Base-by-base conservation (phyloP, 2,888 invertebrate species). In the Metacarcinus magister region DNA sequence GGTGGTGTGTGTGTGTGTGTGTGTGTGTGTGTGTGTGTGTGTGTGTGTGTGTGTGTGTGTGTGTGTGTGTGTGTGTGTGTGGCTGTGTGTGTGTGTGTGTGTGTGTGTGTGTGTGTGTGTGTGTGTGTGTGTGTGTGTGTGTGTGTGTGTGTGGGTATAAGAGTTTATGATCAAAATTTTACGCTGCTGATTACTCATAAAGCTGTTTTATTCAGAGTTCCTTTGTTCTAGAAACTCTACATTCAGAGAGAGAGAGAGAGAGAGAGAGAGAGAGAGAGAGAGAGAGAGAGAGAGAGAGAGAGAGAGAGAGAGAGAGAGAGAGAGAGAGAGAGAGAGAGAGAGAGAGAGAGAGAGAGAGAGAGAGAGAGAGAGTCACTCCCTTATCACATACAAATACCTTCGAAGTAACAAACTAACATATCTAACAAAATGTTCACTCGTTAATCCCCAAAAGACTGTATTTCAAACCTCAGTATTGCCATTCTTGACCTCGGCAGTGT, bases 61-160 rank as follows among this genome's bases (percentile, higher is more conserved):
- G 48, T 48, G 48, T 48, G 48, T 48, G n/a, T n/a, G n/a, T n/a
- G n/a, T 54, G 67, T 67, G 16, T 8, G 16, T 67, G 16, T 67
- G 67, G 19, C 2, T 67, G 32, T 39, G 32, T 89, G 32, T 39
- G 43, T 89, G 43, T 89, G 43, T 67, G 67, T 67, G 89, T 89
- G 43, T 89, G 43, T 89, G 43, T 89, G 43, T 89, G 43, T 89
- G 67, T 89, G 89, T 89, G 43, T 43, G 43, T 89, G 89, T 89
- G 89, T 89, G 43, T 89, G 89, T 89, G 43, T 89, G 89, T 89
- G 43, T 89, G 89, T 87, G 89, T 87, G 32, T 87, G 89, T 87
- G 89, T 87, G 89, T 87, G 89, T 87, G 39, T 87, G 39, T 87
- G 39, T 87, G 39, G 10, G 89, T 87, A 16, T 87, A 28, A 28